Evolutionary conservation across 2,113 vertebrate genomes (phyloP), one percentile per base, ranked within the genome.

Genomic region (Rhegmatorhina hoffmannsi): DNA sequence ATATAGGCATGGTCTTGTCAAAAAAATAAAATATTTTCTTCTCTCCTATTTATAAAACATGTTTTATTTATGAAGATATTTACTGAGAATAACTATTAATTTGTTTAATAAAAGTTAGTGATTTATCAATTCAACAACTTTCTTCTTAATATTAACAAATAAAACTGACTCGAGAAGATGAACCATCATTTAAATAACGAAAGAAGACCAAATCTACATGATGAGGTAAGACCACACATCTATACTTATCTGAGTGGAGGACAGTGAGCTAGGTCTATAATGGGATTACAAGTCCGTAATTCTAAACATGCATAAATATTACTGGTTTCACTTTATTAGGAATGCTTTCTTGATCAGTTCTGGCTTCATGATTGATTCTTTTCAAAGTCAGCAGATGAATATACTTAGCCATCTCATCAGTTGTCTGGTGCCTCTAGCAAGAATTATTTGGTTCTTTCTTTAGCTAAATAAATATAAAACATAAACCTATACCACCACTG

Each of bases 251-350:
- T 87, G 76, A 74, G 53, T 4, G 4, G 25, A 84, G 19, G 92
- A 90, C 72, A 93, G 72, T 53, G 70, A 95, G 86, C 59, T 75
- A 91, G 70, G 78, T 63, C 47, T 93, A 56, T 77, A 94, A 89
- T 73, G 74, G 88, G 72, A 92, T 91, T 92, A 86, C 80, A 83
- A 31, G 94, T 59, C 70, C 25, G 19, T 90, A 93, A 86, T 64
- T 83, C 93, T 78, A 95, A 92, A 80, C 60, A 88, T 87, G 43
- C 92, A 93, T 94, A 94, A 94, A 78, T 70, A 94, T 92, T 67
- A 95, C 70, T 58, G 28, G 31, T 95, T 97, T 94, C 94, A 94
- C 68, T 90, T 91, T 92, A 92, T 84, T 91, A 93, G 52, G 36
- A 95, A 56, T 47, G 92, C 38, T 94, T 52, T 79, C 62, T 56